phyloP scores from a whole-genome alignment of 1,140 invertebrate species.

The Brachionus manjavacas region DNA sequence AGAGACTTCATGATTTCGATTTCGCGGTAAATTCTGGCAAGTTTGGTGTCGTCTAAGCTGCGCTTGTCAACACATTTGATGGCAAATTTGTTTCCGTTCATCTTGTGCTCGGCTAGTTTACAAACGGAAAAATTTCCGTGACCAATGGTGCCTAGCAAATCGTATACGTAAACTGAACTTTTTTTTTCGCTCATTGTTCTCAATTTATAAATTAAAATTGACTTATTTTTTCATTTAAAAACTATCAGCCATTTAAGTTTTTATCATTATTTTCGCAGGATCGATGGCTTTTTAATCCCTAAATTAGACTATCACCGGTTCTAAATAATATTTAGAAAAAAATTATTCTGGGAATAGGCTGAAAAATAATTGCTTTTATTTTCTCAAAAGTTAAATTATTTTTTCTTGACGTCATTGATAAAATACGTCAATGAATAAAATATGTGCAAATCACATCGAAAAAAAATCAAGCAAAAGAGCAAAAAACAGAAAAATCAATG shows the following conservation, averaged over 20 bases:
- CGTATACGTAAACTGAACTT: background rate
- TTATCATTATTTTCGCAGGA: background rate
- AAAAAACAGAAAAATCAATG: conserved; percentile 10
- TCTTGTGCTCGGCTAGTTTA: conserved; percentile 96
- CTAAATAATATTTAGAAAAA: background rate
- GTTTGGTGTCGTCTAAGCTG: background rate
- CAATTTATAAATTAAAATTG: background rate
- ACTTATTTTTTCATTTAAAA: background rate
- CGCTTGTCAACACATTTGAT: conserved; percentile 99
- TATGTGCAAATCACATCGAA: background rate
- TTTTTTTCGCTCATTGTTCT: conserved; percentile 15
- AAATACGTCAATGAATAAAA: conserved; percentile 29
- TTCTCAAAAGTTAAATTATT: background rate
- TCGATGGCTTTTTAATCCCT: background rate
- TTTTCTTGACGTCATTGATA: conserved; percentile 2
- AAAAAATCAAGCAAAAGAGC: background rate
- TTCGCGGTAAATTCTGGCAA: background rate
- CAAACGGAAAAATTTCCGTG: conserved; percentile 99
- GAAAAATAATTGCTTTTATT: background rate
- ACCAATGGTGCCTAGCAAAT: conserved; percentile 72
- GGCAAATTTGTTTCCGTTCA: conserved; percentile 82
- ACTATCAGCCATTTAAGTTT: background rate
- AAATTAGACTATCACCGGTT: background rate
- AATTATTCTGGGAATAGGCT: background rate
- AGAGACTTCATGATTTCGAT: conserved; percentile 32